Base-by-base conservation (phyloP, 2,113 vertebrate species). In the Lampris incognitus region DNA sequence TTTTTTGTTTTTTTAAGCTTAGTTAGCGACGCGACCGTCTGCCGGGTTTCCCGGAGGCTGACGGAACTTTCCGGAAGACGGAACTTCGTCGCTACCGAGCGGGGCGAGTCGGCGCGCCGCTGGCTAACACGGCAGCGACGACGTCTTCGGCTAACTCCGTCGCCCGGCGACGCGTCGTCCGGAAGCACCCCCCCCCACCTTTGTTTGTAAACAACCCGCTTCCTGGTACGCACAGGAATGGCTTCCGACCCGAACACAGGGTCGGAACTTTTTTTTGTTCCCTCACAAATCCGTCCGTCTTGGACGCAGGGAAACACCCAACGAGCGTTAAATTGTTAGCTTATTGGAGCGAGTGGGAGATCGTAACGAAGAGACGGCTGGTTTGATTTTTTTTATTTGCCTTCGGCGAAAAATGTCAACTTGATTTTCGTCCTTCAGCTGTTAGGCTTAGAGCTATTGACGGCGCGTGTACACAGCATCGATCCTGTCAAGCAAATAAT, bases 201-300 rank as follows among this genome's bases (percentile, higher is more conserved):
- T 39, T 89, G 77, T 91, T 88, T 91, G 82, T 88, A 90, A 91
- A 92, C 90, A 92, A 83, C 24, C 66, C 36, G 59, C 66, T 77
- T 58, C 72, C 70, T 39, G 67, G 88, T 89, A 78, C 87, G 56
- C 66, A 81, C 2, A 9, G 9, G 41, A 87, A 92, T 46, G 56
- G 44, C 40, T 74, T 91, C 91, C 92, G 91, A 83, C 82, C 8
- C 74, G 4, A 68, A 83, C 81, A 64, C 77, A 57, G 39, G 42
- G 2, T 57, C 37, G 2, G 56, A 40, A 44, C 9, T 40, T 54
- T 44, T 24, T n/a, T 9, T 1, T 5, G 86, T 89, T 91, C 90
- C 85, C 7, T 54, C 1, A 73, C 42, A 4, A 37, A 13, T 49
- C 36, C 48, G 63, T 37, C 51, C 51, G 24, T 24, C 24, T 24